phyloP scores from a whole-genome alignment of 53 echinoderm and acorn worm genomes.

The Temnopleurus reevesii region DNA sequence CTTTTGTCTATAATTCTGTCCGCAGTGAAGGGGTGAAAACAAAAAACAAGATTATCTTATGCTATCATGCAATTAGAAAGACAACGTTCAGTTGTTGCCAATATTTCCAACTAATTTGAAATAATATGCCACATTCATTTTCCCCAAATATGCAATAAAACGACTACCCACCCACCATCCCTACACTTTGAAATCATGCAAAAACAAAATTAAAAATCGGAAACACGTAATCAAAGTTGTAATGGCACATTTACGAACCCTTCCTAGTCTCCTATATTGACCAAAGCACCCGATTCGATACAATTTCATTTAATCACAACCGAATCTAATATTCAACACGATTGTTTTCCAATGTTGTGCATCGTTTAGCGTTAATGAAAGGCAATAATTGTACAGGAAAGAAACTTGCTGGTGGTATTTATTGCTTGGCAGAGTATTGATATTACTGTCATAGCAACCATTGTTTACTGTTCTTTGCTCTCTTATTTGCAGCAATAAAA shows the following conservation, averaged over 20 bases:
- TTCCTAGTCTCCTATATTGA: background rate
- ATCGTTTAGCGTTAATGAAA: background rate
- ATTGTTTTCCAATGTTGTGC: background rate
- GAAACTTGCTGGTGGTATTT: background rate
- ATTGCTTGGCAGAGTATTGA: background rate
- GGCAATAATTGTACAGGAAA: background rate
- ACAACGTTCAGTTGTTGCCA: no score
- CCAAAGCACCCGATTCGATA: background rate
- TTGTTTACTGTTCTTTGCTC: background rate
- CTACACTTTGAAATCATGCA: background rate
- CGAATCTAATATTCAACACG: background rate
- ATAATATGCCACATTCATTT: background rate
- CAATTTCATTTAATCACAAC: background rate
- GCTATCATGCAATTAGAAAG: no score
- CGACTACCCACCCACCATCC: background rate
- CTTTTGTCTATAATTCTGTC: no score
- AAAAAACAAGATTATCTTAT: no score
- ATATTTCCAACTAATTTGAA: no score
- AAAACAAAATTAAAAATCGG: background rate
- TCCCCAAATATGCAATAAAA: background rate
- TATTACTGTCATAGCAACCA: background rate
- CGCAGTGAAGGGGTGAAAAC: no score
- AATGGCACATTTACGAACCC: background rate
- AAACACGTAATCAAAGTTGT: background rate
- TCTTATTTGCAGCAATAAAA: background rate